Percentiles rank a stretch among this genome's conserved stretches.
Evolutionary conservation across 2,888 invertebrate species (phyloP).

Genomic region (Gibbula magus): DNA sequence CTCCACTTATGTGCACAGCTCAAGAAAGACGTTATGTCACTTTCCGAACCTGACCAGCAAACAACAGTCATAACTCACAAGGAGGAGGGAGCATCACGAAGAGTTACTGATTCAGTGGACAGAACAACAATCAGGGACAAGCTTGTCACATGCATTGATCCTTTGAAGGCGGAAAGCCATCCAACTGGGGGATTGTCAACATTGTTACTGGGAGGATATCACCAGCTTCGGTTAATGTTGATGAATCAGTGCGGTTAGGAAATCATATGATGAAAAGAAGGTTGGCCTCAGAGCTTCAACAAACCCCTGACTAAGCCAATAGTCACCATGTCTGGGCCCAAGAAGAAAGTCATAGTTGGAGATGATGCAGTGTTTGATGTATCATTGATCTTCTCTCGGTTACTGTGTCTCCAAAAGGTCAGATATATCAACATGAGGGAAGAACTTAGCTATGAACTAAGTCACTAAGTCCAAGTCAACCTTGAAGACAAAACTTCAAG

Average conservation of each 20-base stretch:
- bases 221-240: background rate
- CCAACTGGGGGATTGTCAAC: background rate
- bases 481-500: no score
- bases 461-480: no score
- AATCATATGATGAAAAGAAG: no score
- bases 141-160: constrained; percentile 27
- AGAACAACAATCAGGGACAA: constrained; percentile 19
- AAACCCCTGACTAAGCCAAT: no score
- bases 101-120: background rate
- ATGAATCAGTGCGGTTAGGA: background rate
- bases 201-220: background rate
- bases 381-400: no score
- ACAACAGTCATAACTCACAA: background rate
- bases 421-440: no score
- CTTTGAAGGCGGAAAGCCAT: constrained; percentile 9
- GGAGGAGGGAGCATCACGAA: background rate
- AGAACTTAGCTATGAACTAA: no score
- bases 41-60: background rate
- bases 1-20: constrained; percentile 39
- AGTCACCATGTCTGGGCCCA: no score
- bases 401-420: no score
- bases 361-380: no score
- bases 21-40: constrained; percentile 6
- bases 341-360: no score
- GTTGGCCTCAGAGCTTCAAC: no score